phyloP scores from a whole-genome alignment of 2,113 vertebrate species.

The Buteo buteo region DNA sequence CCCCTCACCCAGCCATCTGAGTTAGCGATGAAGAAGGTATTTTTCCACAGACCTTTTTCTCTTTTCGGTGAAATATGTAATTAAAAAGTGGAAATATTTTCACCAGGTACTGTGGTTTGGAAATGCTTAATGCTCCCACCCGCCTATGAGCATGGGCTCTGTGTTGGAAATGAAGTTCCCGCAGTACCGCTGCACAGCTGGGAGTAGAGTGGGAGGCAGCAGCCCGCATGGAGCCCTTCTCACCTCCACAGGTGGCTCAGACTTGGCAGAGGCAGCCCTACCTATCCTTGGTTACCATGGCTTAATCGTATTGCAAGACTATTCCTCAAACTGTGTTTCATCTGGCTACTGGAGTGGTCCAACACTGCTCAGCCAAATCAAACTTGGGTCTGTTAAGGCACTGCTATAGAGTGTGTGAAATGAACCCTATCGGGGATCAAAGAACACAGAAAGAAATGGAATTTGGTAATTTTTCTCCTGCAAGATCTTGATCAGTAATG shows the following conservation, averaged over 20 bases:
- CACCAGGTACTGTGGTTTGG: background rate
- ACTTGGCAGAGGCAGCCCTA: background rate
- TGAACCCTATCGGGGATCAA: background rate
- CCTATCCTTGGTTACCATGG: background rate
- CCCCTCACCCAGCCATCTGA: background rate
- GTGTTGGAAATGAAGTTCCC: background rate
- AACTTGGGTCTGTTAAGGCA: too few relatives aligned
- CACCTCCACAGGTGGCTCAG: background rate
- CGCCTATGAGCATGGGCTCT: accelerated
- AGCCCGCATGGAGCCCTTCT: background rate
- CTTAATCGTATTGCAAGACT: background rate
- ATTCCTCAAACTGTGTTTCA: background rate
- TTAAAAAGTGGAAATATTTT: background rate
- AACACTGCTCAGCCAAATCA: background rate
- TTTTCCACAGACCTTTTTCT: background rate
- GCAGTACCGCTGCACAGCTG: accelerated
- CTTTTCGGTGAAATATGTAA: background rate
- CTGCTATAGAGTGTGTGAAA: background rate
- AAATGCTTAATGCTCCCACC: background rate
- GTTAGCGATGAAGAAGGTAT: too few relatives aligned
- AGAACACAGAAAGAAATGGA: background rate
- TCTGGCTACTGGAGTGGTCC: background rate
- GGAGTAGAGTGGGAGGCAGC: background rate
- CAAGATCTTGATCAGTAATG: background rate
- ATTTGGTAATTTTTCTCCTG: background rate